Percentiles rank a stretch among this genome's conserved stretches.
phyloP scores from a whole-genome alignment of 1,140 invertebrate species.

The Gonioctena quinquepunctata region DNA sequence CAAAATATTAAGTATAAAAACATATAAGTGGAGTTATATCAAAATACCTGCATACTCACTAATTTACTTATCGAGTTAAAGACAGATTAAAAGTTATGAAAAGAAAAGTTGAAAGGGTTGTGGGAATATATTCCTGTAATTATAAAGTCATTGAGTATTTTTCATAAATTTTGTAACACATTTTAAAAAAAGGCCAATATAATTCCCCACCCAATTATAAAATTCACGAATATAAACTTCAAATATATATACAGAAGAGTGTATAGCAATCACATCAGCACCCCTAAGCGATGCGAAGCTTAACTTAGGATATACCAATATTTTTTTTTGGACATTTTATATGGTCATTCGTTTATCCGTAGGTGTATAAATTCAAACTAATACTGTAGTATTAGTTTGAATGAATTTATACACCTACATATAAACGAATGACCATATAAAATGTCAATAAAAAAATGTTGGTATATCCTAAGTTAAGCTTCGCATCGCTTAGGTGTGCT shows the following conservation, averaged over 20 bases:
- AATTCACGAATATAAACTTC: conserved; percentile 41
- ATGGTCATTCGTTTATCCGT: conserved; percentile 16
- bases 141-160: conserved; percentile 33
- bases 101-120: too few species aligned
- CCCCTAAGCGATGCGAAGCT: conserved; percentile 49
- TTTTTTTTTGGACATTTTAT: conserved; percentile 20
- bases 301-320: conserved; percentile 41
- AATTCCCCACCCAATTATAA: conserved; percentile 45
- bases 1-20: conserved; percentile 39
- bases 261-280: conserved; percentile 51
- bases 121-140: too few species aligned
- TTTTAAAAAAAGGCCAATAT: conserved; percentile 20
- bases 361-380: conserved; percentile 21
- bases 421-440: conserved; percentile 17
- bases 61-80: conserved; percentile 6
- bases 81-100: too few species aligned
- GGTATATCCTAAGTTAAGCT: conserved; percentile 42
- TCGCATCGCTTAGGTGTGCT: conserved; percentile 50
- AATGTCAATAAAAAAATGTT: conserved; percentile 26
- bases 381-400: conserved; percentile 32
- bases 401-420: conserved; percentile 18
- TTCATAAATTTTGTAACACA: conserved; percentile 29
- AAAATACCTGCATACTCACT: neutral
- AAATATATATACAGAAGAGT: conserved; percentile 47
- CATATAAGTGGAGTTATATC: neutral